phyloP scores from a whole-genome alignment of 2,113 vertebrate genomes.

The Protomyctophum bolini region DNA sequence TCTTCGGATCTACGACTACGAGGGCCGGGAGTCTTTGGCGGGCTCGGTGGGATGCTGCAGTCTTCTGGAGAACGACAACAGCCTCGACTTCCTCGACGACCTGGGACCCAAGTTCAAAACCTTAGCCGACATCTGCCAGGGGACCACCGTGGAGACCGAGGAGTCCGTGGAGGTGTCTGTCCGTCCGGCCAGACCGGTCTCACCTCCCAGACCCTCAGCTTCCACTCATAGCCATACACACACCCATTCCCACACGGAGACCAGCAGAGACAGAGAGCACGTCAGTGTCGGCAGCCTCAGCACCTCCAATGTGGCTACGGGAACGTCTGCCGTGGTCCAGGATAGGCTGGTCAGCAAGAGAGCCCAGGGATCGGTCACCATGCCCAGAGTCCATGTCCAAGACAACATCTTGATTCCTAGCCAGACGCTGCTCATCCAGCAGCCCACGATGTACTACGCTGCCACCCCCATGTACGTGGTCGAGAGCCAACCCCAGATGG shows the following conservation, averaged over 20 bases:
- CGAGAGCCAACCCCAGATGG: slow-evolving; percentile 64
- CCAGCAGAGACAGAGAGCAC: slow-evolving; percentile 46
- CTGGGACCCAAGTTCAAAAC: slow-evolving; percentile 92
- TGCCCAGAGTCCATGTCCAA: slow-evolving; percentile 49
- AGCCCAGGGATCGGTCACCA: slow-evolving; percentile 17
- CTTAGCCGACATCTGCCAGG: slow-evolving; percentile 88
- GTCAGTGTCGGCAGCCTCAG: slow-evolving; percentile 41
- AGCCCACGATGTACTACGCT: slow-evolving; percentile 74
- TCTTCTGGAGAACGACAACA: slow-evolving; percentile 84
- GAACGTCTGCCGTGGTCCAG: slow-evolving; percentile 46
- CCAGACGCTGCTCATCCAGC: slow-evolving; percentile 74
- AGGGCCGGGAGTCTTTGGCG: slow-evolving; percentile 81
- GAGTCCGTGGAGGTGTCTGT: slow-evolving; percentile 18
- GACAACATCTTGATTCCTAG: slow-evolving; percentile 61
- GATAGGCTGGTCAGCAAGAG: slow-evolving; percentile 39
- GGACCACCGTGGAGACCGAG: slow-evolving; percentile 70
- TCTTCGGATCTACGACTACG: slow-evolving; percentile 82
- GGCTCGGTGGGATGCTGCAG: slow-evolving; percentile 92
- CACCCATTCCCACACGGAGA: slow-evolving; percentile 57
- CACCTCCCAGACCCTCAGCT: slow-evolving; percentile 42
- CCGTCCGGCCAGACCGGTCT: slow-evolving; percentile 15
- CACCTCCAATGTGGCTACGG: slow-evolving; percentile 47
- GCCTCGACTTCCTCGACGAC: slow-evolving; percentile 87
- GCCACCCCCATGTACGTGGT: slow-evolving; percentile 75
- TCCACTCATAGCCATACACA: slow-evolving; percentile 41